phyloP scores from a whole-genome alignment of 2,888 invertebrate species.

The Digitonthophagus gazella region DNA sequence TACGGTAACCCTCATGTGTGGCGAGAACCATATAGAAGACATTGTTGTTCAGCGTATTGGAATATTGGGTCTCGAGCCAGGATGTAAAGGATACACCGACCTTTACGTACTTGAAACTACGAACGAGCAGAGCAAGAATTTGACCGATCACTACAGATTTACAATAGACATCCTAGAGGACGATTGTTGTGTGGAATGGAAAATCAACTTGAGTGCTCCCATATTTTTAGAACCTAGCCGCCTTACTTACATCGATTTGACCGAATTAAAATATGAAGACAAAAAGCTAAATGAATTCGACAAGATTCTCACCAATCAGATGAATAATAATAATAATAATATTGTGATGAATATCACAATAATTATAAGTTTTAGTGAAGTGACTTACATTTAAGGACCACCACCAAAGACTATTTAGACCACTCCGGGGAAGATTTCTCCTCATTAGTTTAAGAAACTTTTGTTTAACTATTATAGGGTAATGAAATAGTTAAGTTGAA shows the following conservation, averaged over 20 bases:
- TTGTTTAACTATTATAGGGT: no score
- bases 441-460: no score
- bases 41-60: constrained; percentile 25
- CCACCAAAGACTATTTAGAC: no score
- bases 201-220: constrained; percentile 18
- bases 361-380: no score
- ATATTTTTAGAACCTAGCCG: constrained; percentile 26
- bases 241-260: constrained; percentile 29
- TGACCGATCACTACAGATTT: constrained; percentile 21
- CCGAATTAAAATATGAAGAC: constrained; percentile 30
- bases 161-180: constrained; percentile 25
- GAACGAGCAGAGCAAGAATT: constrained; percentile 18
- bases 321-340: background rate
- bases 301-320: constrained; percentile 27
- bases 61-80: constrained; percentile 17
- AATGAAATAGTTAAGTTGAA: no score
- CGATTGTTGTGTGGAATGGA: constrained; percentile 26
- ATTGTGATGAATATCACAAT: no score
- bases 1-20: constrained; percentile 26
- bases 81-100: constrained; percentile 29
- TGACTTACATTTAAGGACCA: no score
- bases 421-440: no score
- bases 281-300: constrained; percentile 34
- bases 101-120: constrained; percentile 24
- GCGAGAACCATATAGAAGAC: constrained; percentile 27